Base-by-base conservation (phyloP, 2,113 vertebrate species). In the Scomber scombrus region DNA sequence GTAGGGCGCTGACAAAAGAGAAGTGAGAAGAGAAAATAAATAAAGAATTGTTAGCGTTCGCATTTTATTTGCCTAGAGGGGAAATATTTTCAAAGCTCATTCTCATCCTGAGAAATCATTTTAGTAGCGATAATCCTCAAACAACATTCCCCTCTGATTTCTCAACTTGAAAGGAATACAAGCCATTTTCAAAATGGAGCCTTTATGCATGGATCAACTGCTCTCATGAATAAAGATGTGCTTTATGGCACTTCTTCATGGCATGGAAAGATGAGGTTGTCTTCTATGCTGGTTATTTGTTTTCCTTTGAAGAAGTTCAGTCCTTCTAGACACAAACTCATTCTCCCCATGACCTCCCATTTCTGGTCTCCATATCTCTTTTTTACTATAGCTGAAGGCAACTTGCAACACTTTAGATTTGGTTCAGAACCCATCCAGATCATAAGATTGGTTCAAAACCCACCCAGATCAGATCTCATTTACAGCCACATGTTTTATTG, bases 191-290 rank as follows among this genome's bases (percentile, higher is more conserved):
- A 64, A 51, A 72, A 52, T 47, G 40, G n/a, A 12, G 64, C 69
- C 66, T 71, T 83, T 58, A 34, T 78, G 61, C 75, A 62, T 3
- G 34, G 84, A 79, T 81, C 64, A 65, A 71, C 45, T 54, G 62
- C 31, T 23, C 43, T 81, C 86, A 87, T 90, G 78, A 88, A 91
- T 91, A 88, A 88, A 85, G 66, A 88, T 84, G 65, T 64, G 57
- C 31, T 52, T 73, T 52, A n/a, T 16, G 54, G 58, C 51, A 23
- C 47, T 60, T 72, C 61, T 68, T 55, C 45, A 43, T 2, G 0
- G 29, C 50, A 34, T 54, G 66, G 71, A 51, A 52, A 85, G 55
- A 80, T 69, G 40, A 76, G 58, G 51, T 70, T 78, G 21, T 68
- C 19, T 47, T 64, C 43, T 47, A 23, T 54, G 8, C 61, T 67